phyloP scores from a whole-genome alignment of 2,888 invertebrate genomes.

The Drepanosiphum platanoidis region DNA sequence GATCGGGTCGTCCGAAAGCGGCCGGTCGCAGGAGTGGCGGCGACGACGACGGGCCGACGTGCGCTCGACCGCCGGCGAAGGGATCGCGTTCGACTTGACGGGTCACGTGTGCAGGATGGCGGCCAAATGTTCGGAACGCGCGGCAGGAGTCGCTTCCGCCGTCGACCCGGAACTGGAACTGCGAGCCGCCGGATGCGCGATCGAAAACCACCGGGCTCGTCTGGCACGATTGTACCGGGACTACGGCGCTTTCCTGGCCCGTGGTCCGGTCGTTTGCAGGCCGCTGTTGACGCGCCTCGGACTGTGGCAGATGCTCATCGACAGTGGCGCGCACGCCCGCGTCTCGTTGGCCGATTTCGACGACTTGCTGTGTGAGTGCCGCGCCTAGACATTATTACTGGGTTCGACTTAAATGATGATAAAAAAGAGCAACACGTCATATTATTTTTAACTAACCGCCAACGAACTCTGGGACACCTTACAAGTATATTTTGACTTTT shows the following conservation, averaged over 20 bases:
- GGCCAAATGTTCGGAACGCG: not conserved
- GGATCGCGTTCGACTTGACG: not conserved
- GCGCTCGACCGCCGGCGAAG: not conserved
- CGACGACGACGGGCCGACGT: conserved; percentile 8
- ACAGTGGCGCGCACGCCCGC: not conserved
- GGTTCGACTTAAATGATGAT: too few species aligned
- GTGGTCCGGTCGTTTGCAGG: not conserved
- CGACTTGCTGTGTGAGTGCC: conserved; percentile 37
- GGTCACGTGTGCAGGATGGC: conserved; percentile 12
- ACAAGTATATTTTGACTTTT: too few species aligned
- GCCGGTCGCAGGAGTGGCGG: not conserved
- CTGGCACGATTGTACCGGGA: not conserved
- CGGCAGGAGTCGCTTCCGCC: not conserved
- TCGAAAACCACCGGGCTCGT: not conserved
- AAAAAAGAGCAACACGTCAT: too few species aligned
- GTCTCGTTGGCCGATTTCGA: conserved; percentile 43
- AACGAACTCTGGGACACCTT: too few species aligned
- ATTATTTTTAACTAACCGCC: too few species aligned
- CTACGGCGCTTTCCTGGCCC: conserved; percentile 35
- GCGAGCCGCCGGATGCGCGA: not conserved
- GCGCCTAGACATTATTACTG: too few species aligned
- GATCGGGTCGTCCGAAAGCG: too few species aligned
- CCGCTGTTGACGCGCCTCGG: conserved; percentile 44
- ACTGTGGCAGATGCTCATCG: conserved; percentile 41
- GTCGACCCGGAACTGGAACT: conserved; percentile 19